A percentile compares a stretch with the other conserved stretches of the same genome.
phyloP scores from a whole-genome alignment of 2,888 invertebrate species.

The Chloroclysta siterata region DNA sequence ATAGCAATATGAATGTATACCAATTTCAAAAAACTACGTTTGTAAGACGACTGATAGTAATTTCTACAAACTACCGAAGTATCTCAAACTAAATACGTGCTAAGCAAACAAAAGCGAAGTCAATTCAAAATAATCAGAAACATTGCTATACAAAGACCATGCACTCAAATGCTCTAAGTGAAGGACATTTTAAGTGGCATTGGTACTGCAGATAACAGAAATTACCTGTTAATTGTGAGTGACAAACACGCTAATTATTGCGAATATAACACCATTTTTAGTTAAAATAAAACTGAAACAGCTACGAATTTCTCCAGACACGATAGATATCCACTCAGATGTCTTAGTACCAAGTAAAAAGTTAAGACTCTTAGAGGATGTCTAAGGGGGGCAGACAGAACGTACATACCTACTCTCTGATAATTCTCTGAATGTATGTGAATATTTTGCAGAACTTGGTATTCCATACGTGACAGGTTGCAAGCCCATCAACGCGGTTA shows the following conservation, averaged over 20 bases:
- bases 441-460: too few relatives aligned
- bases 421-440: too few relatives aligned
- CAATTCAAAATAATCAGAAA: constrained; percentile 1
- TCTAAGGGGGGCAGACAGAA: too few relatives aligned
- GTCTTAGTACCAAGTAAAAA: too few relatives aligned
- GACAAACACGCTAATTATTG: neutral
- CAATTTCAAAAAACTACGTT: neutral
- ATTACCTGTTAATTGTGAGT: neutral
- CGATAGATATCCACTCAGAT: too few relatives aligned
- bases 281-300: too few relatives aligned
- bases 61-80: neutral
- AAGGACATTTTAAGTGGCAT: neutral
- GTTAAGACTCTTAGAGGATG: too few relatives aligned
- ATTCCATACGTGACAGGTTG: too few relatives aligned
- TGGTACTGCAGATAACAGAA: constrained; percentile 1
- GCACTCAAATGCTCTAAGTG: neutral
- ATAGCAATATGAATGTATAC: too few relatives aligned
- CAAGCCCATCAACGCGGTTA: too few relatives aligned
- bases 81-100: constrained; percentile 15
- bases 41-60: neutral
- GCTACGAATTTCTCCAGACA: too few relatives aligned
- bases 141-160: neutral
- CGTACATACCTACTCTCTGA: too few relatives aligned
- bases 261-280: neutral
- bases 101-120: constrained; percentile 10